Conservation (phyloP, 2,888 invertebrate species). For the Hermodice carunculata region DNA sequence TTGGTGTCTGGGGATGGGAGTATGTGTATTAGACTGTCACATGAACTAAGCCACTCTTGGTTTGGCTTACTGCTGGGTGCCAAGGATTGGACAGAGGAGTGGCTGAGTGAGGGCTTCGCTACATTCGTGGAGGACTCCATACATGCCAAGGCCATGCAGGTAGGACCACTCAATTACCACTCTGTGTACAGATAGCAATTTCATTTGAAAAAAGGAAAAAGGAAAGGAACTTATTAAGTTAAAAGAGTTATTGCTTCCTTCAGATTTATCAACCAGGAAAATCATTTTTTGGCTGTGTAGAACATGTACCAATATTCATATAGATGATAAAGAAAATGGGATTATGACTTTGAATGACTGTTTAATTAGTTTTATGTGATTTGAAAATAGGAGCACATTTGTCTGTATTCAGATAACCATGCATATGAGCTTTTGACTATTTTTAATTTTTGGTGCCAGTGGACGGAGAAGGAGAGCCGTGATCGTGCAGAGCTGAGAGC, state of each 20-base stretch:
- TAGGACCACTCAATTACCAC: constrained; percentile 13
- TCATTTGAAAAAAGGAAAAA: too few species aligned
- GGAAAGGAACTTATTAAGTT: too few species aligned
- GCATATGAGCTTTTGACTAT: too few species aligned
- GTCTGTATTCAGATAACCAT: too few species aligned
- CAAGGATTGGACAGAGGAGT: constrained; percentile 71
- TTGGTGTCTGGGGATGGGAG: constrained; percentile 57
- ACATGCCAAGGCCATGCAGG: constrained; percentile 54
- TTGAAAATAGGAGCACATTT: too few species aligned
- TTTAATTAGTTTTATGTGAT: too few species aligned
- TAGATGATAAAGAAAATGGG: too few species aligned
- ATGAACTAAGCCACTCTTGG: constrained; percentile 71
- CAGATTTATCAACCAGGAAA: neutral
- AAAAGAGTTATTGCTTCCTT: too few species aligned
- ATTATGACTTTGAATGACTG: too few species aligned
- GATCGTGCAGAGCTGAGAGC: constrained; percentile 18
- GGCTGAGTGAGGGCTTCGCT: constrained; percentile 72
- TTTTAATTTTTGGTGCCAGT: too few species aligned
- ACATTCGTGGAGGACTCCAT: constrained; percentile 69
- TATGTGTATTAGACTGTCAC: constrained; percentile 63
- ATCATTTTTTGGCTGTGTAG: constrained; percentile 42
- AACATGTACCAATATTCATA: too few species aligned
- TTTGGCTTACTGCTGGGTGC: constrained; percentile 71
- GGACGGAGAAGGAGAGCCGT: constrained; percentile 48
- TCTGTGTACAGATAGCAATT: too few species aligned